A percentile compares a stretch with the other conserved stretches of the same genome.
phyloP scores from a whole-genome alignment of 92 coral and sea anemone species.

The Palythoa caribaeorum region DNA sequence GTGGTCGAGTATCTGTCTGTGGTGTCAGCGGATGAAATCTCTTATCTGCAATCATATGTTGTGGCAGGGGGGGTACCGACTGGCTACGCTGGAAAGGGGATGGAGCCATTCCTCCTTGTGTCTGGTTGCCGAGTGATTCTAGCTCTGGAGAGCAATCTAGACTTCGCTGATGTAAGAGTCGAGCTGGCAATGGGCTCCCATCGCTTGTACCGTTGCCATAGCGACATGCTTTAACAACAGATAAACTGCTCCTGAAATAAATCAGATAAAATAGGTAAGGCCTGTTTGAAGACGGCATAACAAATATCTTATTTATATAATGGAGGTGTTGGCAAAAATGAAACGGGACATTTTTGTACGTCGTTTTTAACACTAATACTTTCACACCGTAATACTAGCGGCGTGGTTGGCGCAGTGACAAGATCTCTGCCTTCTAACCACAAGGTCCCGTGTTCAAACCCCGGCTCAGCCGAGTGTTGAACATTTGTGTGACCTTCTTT shows the following conservation, averaged over 20 bases:
- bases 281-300: neutral
- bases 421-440: too few species aligned
- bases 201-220: slow-evolving; percentile 75
- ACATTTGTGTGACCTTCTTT: too few species aligned
- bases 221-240: slow-evolving; percentile 78
- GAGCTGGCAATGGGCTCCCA: slow-evolving; percentile 71
- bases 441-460: too few species aligned
- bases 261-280: neutral
- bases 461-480: too few species aligned
- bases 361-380: too few species aligned
- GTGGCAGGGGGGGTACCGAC: slow-evolving; percentile 98
- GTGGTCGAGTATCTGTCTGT: slow-evolving; percentile 87
- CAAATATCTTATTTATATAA: too few species aligned
- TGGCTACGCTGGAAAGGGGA: slow-evolving; percentile 92
- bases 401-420: too few species aligned
- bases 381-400: too few species aligned
- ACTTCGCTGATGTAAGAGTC: slow-evolving; percentile 66
- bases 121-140: slow-evolving; percentile 83
- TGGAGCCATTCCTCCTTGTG: slow-evolving; percentile 76
- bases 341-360: too few species aligned
- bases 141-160: slow-evolving; percentile 89
- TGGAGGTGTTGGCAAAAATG: too few species aligned
- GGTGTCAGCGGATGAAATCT: slow-evolving; percentile 98
- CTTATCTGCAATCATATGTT: slow-evolving; percentile 80
- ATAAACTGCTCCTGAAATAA: slow-evolving; percentile 45